Evolutionary conservation across 2,797 vertebrate genomes (phyloP).

Genomic region (Carcharodon carcharias): DNA sequence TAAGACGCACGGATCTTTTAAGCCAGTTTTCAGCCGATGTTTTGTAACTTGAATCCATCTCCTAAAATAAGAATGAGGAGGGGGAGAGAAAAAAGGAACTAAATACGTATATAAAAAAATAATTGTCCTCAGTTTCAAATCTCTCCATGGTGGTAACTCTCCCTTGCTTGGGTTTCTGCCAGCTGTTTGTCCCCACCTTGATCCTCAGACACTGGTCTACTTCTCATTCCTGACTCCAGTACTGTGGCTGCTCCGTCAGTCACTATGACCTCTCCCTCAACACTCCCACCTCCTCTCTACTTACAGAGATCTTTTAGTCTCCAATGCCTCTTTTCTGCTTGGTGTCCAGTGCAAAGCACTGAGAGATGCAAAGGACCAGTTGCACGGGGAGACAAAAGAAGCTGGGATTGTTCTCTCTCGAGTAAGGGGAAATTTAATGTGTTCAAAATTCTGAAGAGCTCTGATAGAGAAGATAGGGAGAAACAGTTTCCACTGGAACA

Average conservation of each 20-base stretch:
- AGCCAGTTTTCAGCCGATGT: not conserved
- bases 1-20: not conserved
- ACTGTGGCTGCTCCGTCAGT: not conserved
- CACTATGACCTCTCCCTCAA: not conserved
- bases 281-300: not conserved
- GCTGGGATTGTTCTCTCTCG: not conserved
- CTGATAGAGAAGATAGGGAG: not conserved
- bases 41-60: not conserved
- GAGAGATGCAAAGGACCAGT: not conserved
- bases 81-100: not conserved
- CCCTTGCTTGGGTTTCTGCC: not conserved
- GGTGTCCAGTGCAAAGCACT: not conserved
- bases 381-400: not conserved
- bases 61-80: not conserved
- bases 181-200: not conserved
- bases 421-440: not conserved
- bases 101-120: not conserved
- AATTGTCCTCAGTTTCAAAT: not conserved
- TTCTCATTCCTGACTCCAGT: not conserved
- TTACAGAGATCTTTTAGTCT: not conserved
- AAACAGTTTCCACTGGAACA: not conserved
- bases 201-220: not conserved
- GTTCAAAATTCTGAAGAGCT: not conserved
- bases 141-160: not conserved
- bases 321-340: not conserved